Evolutionary conservation across 2,888 invertebrate genomes (phyloP).

Genomic region (Empis stercorea): DNA sequence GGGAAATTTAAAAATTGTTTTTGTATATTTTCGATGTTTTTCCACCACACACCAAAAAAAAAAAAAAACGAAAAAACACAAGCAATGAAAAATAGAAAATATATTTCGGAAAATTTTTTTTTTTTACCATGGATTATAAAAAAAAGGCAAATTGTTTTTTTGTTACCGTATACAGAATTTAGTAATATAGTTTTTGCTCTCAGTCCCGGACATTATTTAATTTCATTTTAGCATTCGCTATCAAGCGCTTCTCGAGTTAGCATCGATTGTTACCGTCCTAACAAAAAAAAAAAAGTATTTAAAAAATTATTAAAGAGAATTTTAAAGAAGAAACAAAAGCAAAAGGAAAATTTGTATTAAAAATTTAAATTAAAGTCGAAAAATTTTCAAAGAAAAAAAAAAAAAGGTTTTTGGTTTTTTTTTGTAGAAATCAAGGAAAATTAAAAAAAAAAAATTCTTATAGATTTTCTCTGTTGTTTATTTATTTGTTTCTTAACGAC

Average conservation of each 20-base stretch:
- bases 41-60: too few relatives aligned
- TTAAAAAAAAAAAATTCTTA: background rate
- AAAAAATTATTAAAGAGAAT: background rate
- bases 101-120: too few relatives aligned
- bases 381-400: background rate
- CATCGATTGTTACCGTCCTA: slow-evolving; percentile 28
- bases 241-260: slow-evolving; percentile 26
- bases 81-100: too few relatives aligned
- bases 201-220: slow-evolving; percentile 11
- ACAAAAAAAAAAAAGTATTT: background rate
- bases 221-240: slow-evolving; percentile 19
- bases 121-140: too few relatives aligned
- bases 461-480: background rate
- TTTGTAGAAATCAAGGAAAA: background rate
- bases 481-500: background rate
- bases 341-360: background rate
- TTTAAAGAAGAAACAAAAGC: background rate
- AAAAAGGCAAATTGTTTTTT: too few relatives aligned
- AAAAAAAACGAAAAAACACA: too few relatives aligned
- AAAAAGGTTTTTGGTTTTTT: too few relatives aligned
- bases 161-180: too few relatives aligned
- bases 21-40: too few relatives aligned
- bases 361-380: background rate
- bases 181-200: slow-evolving; percentile 4
- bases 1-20: too few relatives aligned